Conservation (phyloP, 2,888 invertebrate genomes). For the Drosophila melanosoma region DNA sequence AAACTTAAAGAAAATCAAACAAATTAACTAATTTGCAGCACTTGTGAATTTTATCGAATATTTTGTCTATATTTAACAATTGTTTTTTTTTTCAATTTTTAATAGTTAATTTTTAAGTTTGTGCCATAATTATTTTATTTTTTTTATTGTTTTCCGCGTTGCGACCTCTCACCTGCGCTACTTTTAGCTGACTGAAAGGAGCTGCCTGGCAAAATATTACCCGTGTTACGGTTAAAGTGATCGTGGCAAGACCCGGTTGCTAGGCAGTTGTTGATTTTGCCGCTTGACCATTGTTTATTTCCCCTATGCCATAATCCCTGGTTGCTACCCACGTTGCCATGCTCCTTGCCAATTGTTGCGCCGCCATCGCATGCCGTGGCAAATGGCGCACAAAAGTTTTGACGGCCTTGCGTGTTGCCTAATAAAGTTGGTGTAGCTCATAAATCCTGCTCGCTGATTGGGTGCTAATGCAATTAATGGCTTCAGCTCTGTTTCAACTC, state of each 20-base stretch:
- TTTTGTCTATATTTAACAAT: neutral
- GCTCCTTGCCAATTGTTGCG: constrained; percentile 61
- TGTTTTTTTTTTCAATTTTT: neutral
- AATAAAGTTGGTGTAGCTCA: constrained; percentile 35
- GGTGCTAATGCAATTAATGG: constrained; percentile 37
- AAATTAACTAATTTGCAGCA: neutral
- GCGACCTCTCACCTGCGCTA: constrained; percentile 71
- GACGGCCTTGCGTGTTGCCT: constrained; percentile 14
- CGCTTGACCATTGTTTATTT: constrained; percentile 50
- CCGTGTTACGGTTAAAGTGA: constrained; percentile 52
- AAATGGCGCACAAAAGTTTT: constrained; percentile 38
- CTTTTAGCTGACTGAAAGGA: constrained; percentile 55
- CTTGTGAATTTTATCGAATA: neutral
- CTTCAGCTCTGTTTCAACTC: neutral
- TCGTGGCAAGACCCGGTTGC: constrained; percentile 68
- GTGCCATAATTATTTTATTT: neutral
- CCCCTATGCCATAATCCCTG: constrained; percentile 55
- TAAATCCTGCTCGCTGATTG: constrained; percentile 35
- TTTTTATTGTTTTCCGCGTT: constrained; percentile 16
- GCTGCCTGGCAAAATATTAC: constrained; percentile 31
- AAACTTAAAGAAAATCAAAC: neutral
- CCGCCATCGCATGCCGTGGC: constrained; percentile 29
- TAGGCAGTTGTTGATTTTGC: constrained; percentile 73
- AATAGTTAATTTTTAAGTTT: neutral
- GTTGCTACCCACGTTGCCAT: constrained; percentile 61